A percentile compares a stretch with the other conserved stretches of the same genome.
Evolutionary conservation across 2,888 invertebrate species (phyloP).

Genomic region (Pyrrhia umbra): DNA sequence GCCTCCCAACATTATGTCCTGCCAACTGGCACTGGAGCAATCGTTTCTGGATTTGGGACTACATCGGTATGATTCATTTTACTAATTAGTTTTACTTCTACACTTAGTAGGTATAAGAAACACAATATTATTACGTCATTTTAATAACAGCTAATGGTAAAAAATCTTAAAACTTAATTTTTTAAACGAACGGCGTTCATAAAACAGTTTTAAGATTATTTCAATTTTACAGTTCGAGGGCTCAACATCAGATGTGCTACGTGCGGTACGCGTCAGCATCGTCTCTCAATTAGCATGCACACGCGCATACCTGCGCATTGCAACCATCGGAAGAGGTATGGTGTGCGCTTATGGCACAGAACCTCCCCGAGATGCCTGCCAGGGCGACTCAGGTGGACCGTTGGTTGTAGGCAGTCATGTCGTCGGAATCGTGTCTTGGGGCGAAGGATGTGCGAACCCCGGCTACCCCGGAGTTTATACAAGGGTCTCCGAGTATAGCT

Average conservation of each 20-base stretch:
- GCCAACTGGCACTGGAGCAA: conserved; percentile 75
- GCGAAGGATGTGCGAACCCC: conserved; percentile 88
- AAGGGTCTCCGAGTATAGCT: conserved; percentile 80
- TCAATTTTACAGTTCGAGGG: conserved; percentile 80
- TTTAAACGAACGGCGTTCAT: too few species aligned
- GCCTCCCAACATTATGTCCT: conserved; percentile 69
- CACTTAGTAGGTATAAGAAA: not conserved
- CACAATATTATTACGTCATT: not conserved
- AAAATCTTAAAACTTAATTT: too few species aligned
- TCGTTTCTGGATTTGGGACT: conserved; percentile 84
- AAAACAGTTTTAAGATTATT: too few species aligned
- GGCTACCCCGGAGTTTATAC: conserved; percentile 90
- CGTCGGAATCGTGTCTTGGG: conserved; percentile 90
- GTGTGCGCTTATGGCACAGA: conserved; percentile 79
- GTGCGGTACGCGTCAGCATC: conserved; percentile 80
- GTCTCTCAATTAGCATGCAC: conserved; percentile 79
- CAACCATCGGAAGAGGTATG: conserved; percentile 80
- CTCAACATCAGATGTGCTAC: conserved; percentile 72
- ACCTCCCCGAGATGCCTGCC: conserved; percentile 84
- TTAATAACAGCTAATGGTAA: not conserved
- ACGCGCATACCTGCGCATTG: conserved; percentile 77
- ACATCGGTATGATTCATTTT: conserved; percentile 70
- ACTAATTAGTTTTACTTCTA: not conserved
- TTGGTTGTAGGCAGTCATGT: conserved; percentile 83
- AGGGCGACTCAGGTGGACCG: conserved; percentile 91